Base-by-base conservation (phyloP, 1,140 invertebrate species). In the Plodia interpunctella region DNA sequence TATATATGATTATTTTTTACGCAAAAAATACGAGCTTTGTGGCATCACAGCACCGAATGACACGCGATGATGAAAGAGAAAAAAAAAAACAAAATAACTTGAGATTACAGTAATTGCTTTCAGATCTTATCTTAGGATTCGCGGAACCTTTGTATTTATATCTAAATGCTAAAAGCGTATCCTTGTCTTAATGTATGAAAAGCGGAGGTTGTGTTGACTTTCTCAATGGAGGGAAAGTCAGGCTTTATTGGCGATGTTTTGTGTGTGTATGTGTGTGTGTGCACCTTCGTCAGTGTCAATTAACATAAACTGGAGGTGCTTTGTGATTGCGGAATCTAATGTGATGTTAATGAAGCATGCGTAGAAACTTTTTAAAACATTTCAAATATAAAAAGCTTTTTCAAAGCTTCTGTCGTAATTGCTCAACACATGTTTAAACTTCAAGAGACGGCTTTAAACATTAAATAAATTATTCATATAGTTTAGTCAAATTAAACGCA, bases 211-310 rank as follows among this genome's bases (percentile, higher is more conserved):
- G 2, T 4, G 13, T 15, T 44, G 13, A 17, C 38, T 44, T 44
- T 15, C 15, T 15, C 38, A 21, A 19, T 50, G 38, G 61, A 50
- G 57, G 54, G 63, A 66, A 70, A 62, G 62, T 59, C 62, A 65
- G 61, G 60, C 51, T 60, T 65, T 70, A 70, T 70, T 70, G 62
- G 57, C 61, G 60, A 25, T 25, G 21, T 25, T 25, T 3, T 25
- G 21, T 25, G 21, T 25, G 21, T 25, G 21, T 25, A 6, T 25
- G 21, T 25, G 21, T 25, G 38, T 61, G 44, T 44, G 54, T 49
- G 49, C 60, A 76, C 78, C 78, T 77, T 75, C 76, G 76, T 81
- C 78, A 79, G 63, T 76, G 78, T 81, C 78, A 79, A 81, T 81
- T 78, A 81, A 67, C 58, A 63, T 51, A 61, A 68, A 62, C 60